Percentiles rank a stretch among this genome's conserved stretches.
phyloP scores from a whole-genome alignment of 2,888 invertebrate species.

The Parnassius smintheus region DNA sequence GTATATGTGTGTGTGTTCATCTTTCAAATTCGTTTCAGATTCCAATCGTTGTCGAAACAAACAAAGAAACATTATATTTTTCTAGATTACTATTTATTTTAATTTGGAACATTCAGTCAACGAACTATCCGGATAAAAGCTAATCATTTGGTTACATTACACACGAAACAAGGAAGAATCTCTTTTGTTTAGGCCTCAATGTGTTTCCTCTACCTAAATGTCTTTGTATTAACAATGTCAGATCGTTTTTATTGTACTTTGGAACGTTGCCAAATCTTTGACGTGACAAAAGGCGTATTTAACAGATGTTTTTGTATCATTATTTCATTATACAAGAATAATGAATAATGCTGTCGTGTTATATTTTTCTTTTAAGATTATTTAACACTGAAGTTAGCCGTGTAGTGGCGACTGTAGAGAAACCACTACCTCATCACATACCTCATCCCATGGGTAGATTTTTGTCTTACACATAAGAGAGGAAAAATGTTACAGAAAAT shows the following conservation, averaged over 20 bases:
- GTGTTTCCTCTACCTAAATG: slow-evolving; percentile 38
- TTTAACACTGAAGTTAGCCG: too few relatives aligned
- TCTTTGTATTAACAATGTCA: slow-evolving; percentile 31
- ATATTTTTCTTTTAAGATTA: too few relatives aligned
- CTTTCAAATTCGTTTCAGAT: too few relatives aligned
- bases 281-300: slow-evolving; percentile 9
- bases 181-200: slow-evolving; percentile 39
- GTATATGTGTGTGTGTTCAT: too few relatives aligned
- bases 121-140: background rate
- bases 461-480: too few relatives aligned
- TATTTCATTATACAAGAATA: slow-evolving; percentile 8
- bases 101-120: background rate
- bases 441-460: too few relatives aligned
- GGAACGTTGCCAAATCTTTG: slow-evolving; percentile 49
- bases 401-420: too few relatives aligned
- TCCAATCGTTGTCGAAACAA: too few relatives aligned
- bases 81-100: background rate
- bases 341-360: too few relatives aligned
- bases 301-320: slow-evolving; percentile 13
- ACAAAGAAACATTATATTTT: background rate
- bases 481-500: too few relatives aligned
- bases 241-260: slow-evolving; percentile 45
- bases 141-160: slow-evolving; percentile 26
- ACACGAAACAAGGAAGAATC: slow-evolving; percentile 55
- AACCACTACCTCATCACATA: too few relatives aligned